Base-by-base conservation (phyloP, 2,888 invertebrate species). In the Apotomis capreana region DNA sequence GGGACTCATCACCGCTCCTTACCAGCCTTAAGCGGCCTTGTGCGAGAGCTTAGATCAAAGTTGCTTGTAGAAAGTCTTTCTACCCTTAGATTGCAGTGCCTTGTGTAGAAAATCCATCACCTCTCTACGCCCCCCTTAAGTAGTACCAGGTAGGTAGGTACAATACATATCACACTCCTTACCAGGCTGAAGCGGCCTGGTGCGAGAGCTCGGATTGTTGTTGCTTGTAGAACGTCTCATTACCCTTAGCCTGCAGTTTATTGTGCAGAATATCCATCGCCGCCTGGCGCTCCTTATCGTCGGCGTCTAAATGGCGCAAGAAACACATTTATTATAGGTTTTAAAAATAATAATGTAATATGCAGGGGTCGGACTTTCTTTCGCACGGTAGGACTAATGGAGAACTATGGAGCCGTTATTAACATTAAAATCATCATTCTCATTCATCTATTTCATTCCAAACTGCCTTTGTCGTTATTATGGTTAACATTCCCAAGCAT, bases 171-270 rank as follows among this genome's bases (percentile, higher is more conserved):
- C 10, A 54, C 4, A 40, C 12, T 37, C 15, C 75, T 76, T 74
- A 91, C 92, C 88, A 88, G 1, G 87, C 79, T 0, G 90, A 86
- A 12, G 89, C 85, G 63, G 82, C 77, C 1, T 46, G 9, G 59
- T 91, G 84, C 0, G 88, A 80, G 5, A 91, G 76, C 51, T 80
- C 80, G 1, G 85, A 84, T n/a, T 83, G 86, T 0, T 88, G 83
- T 75, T 89, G 89, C 36, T 86, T 81, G 76, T 91, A 87, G 40
- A 91, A 81, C 0, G 77, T 70, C 68, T 89, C 87, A 0, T n/a
- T 68, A 5, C 40, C 40, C 40, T 40, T 40, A 6, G 40, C 40
- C 40, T 40, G 40, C 40, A 40, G 5, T 6, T 40, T 6, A 5
- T 40, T 40, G 68, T 87, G 87, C 36, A 91, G 75, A 37, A 90